phyloP scores from a whole-genome alignment of 2,888 invertebrate species.

The Phortica magna region DNA sequence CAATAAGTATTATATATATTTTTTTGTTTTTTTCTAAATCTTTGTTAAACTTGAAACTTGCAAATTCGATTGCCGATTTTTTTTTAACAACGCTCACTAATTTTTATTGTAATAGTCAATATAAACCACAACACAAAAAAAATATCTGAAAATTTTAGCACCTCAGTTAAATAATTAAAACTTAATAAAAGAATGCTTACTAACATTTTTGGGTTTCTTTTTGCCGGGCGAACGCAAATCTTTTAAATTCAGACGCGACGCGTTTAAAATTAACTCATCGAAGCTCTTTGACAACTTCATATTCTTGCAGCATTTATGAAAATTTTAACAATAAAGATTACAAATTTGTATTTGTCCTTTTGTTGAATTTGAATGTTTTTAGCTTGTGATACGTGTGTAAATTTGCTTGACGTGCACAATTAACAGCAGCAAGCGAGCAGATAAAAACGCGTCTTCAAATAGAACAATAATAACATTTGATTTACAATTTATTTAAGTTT shows the following conservation, averaged over 20 bases:
- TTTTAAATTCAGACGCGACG: constrained; percentile 76
- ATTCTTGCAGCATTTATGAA: constrained; percentile 49
- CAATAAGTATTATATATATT: no score
- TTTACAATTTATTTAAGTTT: no score
- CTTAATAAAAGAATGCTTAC: constrained; percentile 43
- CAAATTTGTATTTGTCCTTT: not conserved
- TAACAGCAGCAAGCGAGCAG: no score
- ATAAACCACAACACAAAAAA: not conserved
- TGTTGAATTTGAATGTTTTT: no score
- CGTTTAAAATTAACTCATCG: constrained; percentile 77
- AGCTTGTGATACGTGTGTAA: no score
- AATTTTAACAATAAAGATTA: constrained; percentile 12
- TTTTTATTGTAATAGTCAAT: not conserved
- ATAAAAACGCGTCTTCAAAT: no score
- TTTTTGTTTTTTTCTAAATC: no score
- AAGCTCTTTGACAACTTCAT: constrained; percentile 78
- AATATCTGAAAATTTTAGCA: not conserved
- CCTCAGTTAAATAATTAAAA: not conserved
- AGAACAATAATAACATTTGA: no score
- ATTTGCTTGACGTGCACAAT: no score
- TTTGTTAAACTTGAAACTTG: no score
- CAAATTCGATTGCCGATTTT: no score
- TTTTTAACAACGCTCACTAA: not conserved
- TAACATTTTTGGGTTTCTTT: constrained; percentile 76
- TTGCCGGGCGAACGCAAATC: constrained; percentile 72